Percentiles rank a stretch among this genome's conserved stretches.
phyloP scores from a whole-genome alignment of 1,140 invertebrate species.

The Paraescarpia echinospica region DNA sequence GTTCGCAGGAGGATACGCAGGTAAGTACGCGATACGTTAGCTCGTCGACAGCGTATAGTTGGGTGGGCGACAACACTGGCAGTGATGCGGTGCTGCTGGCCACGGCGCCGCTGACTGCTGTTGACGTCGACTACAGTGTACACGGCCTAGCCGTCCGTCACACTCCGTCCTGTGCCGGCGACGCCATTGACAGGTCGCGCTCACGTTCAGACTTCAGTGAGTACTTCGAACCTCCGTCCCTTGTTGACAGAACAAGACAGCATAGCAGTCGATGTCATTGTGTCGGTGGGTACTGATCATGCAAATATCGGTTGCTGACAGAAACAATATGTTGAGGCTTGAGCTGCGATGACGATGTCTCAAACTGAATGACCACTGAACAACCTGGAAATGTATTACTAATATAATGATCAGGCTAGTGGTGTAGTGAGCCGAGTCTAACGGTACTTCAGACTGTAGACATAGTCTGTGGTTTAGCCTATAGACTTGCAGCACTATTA shows the following conservation, averaged over 20 bases:
- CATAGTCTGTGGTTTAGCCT: background rate
- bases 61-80: background rate
- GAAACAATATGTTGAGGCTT: background rate
- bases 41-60: background rate
- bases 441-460: background rate
- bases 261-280: background rate
- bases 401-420: too few relatives aligned
- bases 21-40: background rate
- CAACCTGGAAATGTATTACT: background rate
- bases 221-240: background rate
- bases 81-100: background rate
- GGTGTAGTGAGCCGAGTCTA: background rate
- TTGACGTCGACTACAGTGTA: background rate
- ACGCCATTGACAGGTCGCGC: conserved; percentile 2
- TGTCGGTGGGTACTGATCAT: background rate
- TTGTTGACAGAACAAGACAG: background rate
- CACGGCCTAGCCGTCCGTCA: background rate
- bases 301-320: background rate
- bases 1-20: background rate
- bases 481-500: too few relatives aligned
- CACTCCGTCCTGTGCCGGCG: background rate
- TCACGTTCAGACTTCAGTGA: background rate
- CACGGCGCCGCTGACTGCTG: background rate
- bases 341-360: background rate
- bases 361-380: background rate